Base-by-base conservation (phyloP, 2,797 vertebrate genomes). In the Syngnathus rostellatus region DNA sequence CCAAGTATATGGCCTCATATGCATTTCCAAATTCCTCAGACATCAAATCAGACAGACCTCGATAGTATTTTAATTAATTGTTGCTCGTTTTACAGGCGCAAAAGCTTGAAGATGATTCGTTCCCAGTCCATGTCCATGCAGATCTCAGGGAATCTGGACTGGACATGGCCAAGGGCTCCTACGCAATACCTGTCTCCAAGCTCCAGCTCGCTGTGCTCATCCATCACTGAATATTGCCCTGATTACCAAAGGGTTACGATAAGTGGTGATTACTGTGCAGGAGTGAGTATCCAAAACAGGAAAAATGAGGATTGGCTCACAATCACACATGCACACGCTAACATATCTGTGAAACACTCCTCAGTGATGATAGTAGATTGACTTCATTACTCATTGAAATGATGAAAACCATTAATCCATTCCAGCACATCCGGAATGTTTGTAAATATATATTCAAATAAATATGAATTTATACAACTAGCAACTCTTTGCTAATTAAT, bases 221-320 rank as follows among this genome's bases (percentile, higher is more conserved):
- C 81, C 85, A 86, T 63, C 54, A 83, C 58, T 80, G 90, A 4
- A 84, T 87, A 74, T 74, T 88, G 90, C 72, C 95, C 95, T 3
- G 96, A 98, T 77, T 98, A 94, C 86, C 97, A 99, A 89, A 92
- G 96, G 74, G 94, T 99, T 77, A 94, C 94, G 64, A 95, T 99
- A 75, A 96, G 92, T 71, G 96, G 96, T 31, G 96, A 99, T 86
- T 97, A 96, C 89, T 98, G 96, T 84, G 94, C 96, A 2, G 96
- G 96, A 88, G 96, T 98, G 93, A 93, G 93, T 82, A 11, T 19
- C 4, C 31, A 31, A 31, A 31, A 11, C 21, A 62, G 2, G 5
- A 62, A n/a, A 10, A 21, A 21, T 10, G 31, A 5, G 6, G 3
- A 62, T 19, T 41, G 21, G 60, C 19, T 40, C 17, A 41, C 46